These are phyloP conservation scores for Boloria euphrosyne DNA, from an alignment of 2,888 invertebrate genomes.

Conservation along the genomic window DNA sequence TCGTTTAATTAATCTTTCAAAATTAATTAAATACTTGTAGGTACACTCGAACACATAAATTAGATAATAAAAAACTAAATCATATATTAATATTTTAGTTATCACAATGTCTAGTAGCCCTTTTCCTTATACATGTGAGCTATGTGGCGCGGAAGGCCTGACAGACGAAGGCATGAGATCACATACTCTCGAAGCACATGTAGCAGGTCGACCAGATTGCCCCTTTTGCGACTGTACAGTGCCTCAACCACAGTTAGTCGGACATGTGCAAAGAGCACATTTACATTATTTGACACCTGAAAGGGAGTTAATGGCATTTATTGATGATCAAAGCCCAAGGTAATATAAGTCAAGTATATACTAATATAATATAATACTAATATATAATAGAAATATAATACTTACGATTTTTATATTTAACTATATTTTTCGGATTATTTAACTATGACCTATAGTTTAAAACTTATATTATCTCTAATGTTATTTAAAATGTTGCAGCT, in stretches of 20 bases:
- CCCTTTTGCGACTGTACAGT: slow-evolving; percentile 91
- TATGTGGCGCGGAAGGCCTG: slow-evolving; percentile 92
- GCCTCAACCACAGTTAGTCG: slow-evolving; percentile 87
- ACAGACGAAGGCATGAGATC: slow-evolving; percentile 90
- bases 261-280: slow-evolving; percentile 93
- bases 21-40: neutral
- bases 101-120: slow-evolving; percentile 70
- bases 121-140: slow-evolving; percentile 86
- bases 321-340: slow-evolving; percentile 87
- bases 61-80: neutral
- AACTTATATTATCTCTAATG: neutral
- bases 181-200: slow-evolving; percentile 90
- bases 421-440: too few relatives aligned
- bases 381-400: too few relatives aligned
- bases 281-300: slow-evolving; percentile 91
- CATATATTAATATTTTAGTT: slow-evolving; percentile 7
- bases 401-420: too few relatives aligned
- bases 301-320: slow-evolving; percentile 88
- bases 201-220: slow-evolving; percentile 89
- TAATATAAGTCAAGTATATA: too few relatives aligned
- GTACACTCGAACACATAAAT: too few relatives aligned
- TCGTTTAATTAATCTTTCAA: neutral
- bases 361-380: too few relatives aligned
- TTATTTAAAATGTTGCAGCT: slow-evolving; percentile 54
- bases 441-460: neutral